Conservation (phyloP, 2,113 vertebrate genomes). For the Formicarius rufipectus region DNA sequence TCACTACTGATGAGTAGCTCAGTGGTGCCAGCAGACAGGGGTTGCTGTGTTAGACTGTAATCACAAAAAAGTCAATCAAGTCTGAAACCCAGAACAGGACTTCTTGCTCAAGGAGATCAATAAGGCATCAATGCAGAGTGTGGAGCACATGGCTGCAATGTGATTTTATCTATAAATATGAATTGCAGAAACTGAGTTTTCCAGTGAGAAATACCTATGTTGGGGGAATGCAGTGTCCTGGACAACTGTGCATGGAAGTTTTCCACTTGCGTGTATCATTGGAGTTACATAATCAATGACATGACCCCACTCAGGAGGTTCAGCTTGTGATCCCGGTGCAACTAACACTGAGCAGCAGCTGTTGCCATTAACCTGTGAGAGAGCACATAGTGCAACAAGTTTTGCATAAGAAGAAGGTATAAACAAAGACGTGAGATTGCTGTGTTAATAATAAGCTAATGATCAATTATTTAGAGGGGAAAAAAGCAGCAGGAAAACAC, state of each 20-base stretch:
- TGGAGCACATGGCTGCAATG: not conserved
- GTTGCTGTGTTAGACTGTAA: not conserved
- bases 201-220: not conserved
- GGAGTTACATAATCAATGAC: not conserved
- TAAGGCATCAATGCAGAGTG: fast-evolving
- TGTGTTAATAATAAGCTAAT: not conserved
- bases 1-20: not conserved
- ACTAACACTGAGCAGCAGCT: not conserved
- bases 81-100: not conserved
- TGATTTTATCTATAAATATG: not conserved
- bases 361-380: not conserved
- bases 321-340: not conserved
- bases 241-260: not conserved
- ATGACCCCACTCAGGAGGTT: not conserved
- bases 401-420: not conserved
- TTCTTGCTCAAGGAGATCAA: not conserved
- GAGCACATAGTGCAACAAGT: fast-evolving
- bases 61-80: not conserved
- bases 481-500: not conserved
- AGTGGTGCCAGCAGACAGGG: not conserved
- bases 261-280: not conserved
- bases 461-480: not conserved
- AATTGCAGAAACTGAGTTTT: not conserved
- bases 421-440: not conserved
- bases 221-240: not conserved